phyloP scores from a whole-genome alignment of 2,797 vertebrate genomes.

The Silurus lanzhouensis region DNA sequence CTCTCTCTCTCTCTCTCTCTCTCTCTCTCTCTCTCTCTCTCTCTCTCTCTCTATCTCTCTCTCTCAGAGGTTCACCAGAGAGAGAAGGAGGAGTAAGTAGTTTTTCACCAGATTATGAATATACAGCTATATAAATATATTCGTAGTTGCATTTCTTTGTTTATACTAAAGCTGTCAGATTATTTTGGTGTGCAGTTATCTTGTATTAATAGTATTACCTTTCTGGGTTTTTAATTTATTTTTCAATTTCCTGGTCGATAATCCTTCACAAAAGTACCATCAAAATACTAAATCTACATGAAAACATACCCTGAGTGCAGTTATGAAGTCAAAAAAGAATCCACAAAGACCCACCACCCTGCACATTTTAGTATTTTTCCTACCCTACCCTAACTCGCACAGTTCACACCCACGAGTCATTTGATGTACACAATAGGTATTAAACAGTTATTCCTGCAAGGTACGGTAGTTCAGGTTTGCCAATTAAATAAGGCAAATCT shows the following conservation, averaged over 20 bases:
- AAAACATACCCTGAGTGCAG: neutral
- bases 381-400: neutral
- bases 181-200: neutral
- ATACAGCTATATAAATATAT: neutral
- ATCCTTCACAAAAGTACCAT: neutral
- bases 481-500: neutral
- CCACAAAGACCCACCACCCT: neutral
- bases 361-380: neutral
- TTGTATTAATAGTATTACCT: conserved; percentile 1
- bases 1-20: conserved; percentile 54
- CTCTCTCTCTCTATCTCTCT: conserved; percentile 59
- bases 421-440: neutral
- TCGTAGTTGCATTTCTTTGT: neutral
- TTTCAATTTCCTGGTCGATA: neutral
- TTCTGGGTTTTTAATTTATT: neutral
- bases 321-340: neutral
- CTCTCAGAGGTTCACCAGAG: conserved; percentile 92
- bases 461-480: neutral
- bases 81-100: conserved; percentile 94
- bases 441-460: neutral
- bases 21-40: conserved; percentile 71
- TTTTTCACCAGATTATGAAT: conserved; percentile 5
- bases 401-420: neutral
- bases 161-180: neutral
- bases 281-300: neutral